These are phyloP conservation scores for Protomyctophum bolini DNA, from an alignment of 2,113 vertebrate species.

Conservation along the genomic window DNA sequence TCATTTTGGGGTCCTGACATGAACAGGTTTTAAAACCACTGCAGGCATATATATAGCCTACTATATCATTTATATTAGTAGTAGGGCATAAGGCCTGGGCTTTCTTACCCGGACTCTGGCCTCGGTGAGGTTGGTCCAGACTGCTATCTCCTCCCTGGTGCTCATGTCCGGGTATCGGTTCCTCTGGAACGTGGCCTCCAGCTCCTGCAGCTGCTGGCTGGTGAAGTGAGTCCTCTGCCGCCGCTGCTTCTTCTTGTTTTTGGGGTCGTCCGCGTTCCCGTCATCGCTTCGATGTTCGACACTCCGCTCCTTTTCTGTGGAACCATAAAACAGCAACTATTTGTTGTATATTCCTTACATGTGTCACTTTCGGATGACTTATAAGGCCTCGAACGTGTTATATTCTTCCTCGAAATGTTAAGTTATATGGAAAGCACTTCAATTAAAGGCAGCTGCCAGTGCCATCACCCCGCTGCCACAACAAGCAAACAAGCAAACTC, in stretches of 20 bases:
- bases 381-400: not conserved
- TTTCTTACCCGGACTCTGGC: conserved; percentile 93
- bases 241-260: conserved; percentile 93
- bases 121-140: conserved; percentile 99
- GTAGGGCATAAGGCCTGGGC: not conserved
- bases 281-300: conserved; percentile 86
- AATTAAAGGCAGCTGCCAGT: too few relatives aligned
- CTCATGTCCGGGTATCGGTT: conserved; percentile 99
- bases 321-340: not conserved
- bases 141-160: conserved; percentile 97
- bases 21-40: too few relatives aligned
- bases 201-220: conserved; percentile 97
- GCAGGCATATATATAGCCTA: too few relatives aligned
- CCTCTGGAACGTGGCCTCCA: conserved; percentile 96
- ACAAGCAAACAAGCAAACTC: not conserved
- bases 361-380: not conserved
- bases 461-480: too few relatives aligned
- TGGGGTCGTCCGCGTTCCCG: conserved; percentile 87
- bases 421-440: too few relatives aligned
- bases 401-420: too few relatives aligned
- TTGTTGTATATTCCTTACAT: not conserved
- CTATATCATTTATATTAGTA: too few relatives aligned
- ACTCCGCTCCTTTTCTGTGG: conserved; percentile 88
- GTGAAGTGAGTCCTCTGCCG: conserved; percentile 97
- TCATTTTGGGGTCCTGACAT: too few relatives aligned